phyloP scores from a whole-genome alignment of 2,113 vertebrate species.

The Ahaetulla prasina region DNA sequence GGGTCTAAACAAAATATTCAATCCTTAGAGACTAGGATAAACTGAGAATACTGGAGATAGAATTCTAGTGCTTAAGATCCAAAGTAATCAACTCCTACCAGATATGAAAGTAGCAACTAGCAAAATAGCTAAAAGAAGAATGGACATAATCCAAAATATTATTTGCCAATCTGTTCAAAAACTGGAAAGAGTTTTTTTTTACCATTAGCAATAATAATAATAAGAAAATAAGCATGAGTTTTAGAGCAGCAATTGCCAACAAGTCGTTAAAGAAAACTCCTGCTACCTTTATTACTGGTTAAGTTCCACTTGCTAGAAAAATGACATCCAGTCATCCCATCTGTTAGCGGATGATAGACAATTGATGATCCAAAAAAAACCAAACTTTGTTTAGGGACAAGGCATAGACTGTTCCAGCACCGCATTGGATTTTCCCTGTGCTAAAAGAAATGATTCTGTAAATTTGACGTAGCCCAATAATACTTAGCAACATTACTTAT shows the following conservation, averaged over 20 bases:
- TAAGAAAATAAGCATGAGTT: accelerated
- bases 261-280: neutral
- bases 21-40: neutral
- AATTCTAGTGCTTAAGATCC: neutral
- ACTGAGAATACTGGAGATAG: neutral
- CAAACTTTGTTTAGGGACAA: neutral
- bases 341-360: neutral
- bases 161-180: neutral
- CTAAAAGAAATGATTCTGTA: neutral
- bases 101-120: neutral
- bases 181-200: neutral
- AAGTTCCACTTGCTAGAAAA: neutral
- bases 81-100: neutral
- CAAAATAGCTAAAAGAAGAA: neutral
- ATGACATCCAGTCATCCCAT: neutral
- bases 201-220: accelerated
- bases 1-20: neutral
- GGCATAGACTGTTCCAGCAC: neutral
- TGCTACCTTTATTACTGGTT: neutral
- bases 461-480: neutral
- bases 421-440: neutral
- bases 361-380: neutral
- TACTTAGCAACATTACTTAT: neutral
- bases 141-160: neutral
- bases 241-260: neutral